Conservation (phyloP, 2,113 vertebrate genomes). For the Melanerpes aurifrons region DNA sequence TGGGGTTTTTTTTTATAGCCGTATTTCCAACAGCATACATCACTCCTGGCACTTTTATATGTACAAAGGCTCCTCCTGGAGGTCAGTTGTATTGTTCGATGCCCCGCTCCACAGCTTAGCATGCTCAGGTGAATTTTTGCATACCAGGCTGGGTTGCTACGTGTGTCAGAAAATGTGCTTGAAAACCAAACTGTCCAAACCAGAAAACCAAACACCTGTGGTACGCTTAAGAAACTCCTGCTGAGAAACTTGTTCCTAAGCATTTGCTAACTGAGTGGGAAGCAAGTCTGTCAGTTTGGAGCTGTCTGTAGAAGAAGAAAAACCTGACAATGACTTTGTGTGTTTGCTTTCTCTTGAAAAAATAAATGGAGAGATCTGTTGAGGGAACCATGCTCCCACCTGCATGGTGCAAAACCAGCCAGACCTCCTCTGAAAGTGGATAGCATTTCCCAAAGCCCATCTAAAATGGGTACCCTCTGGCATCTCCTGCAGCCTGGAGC, state of each 20-base stretch:
- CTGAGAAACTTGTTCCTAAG: background rate
- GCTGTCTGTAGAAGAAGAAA: background rate
- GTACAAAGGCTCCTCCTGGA: slow-evolving; percentile 69
- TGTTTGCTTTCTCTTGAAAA: background rate
- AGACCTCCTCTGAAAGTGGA: background rate
- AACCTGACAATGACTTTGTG: fast-evolving
- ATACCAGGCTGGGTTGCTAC: background rate
- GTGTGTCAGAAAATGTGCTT: background rate
- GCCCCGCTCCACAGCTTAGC: background rate
- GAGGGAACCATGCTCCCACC: background rate
- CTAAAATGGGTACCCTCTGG: fast-evolving
- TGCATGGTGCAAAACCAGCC: background rate
- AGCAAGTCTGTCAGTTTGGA: background rate
- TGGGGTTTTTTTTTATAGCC: background rate
- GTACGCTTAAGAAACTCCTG: background rate
- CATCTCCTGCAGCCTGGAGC: background rate
- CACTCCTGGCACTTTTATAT: slow-evolving; percentile 10
- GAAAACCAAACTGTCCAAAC: background rate
- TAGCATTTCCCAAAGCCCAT: background rate
- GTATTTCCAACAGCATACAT: background rate
- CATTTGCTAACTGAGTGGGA: background rate
- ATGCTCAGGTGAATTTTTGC: background rate
- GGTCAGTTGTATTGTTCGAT: slow-evolving; percentile 49
- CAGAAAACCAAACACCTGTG: background rate
- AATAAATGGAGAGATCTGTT: background rate